A percentile compares a stretch with the other conserved stretches of the same genome.
phyloP scores from a whole-genome alignment of 2,888 invertebrate species.

The Zygothrica quintamaculata region DNA sequence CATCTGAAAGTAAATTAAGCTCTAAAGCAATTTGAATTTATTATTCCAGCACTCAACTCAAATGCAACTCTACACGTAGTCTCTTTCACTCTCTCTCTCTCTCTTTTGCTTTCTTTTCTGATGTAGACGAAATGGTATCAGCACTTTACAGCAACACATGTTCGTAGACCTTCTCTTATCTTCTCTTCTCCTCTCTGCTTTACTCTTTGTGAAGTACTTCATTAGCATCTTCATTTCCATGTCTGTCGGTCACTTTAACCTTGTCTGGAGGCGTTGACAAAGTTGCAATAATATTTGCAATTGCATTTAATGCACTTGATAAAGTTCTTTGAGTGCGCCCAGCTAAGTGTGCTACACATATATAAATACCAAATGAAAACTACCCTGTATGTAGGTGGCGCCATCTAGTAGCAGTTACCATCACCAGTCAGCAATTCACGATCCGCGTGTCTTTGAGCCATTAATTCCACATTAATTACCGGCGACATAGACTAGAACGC shows the following conservation, averaged over 20 bases:
- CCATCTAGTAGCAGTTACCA: slow-evolving; percentile 39
- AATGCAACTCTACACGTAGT: slow-evolving; percentile 24
- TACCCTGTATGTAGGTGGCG: slow-evolving; percentile 35
- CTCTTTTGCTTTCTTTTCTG: slow-evolving; percentile 4
- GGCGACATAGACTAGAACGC: slow-evolving; percentile 54
- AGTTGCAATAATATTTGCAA: slow-evolving; percentile 56
- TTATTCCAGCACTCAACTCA: slow-evolving; percentile 27
- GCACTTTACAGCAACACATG: slow-evolving; percentile 7
- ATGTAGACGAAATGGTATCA: slow-evolving; percentile 24
- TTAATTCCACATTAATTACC: slow-evolving; percentile 73
- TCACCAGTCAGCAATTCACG: slow-evolving; percentile 12
- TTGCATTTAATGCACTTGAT: slow-evolving; percentile 59
- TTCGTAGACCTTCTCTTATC: not conserved
- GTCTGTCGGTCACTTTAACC: slow-evolving; percentile 71
- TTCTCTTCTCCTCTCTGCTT: not conserved
- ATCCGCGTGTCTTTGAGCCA: slow-evolving; percentile 65
- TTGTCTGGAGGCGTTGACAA: slow-evolving; percentile 60
- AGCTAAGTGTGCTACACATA: slow-evolving; percentile 31
- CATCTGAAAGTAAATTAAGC: not conserved
- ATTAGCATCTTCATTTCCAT: slow-evolving; percentile 76
- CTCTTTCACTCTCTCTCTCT: too few species aligned
- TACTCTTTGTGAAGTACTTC: too few species aligned
- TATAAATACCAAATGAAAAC: slow-evolving; percentile 3
- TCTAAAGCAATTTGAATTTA: slow-evolving; percentile 41
- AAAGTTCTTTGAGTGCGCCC: slow-evolving; percentile 41